Conservation (phyloP, 2,113 vertebrate species). For the Sus scrofa region DNA sequence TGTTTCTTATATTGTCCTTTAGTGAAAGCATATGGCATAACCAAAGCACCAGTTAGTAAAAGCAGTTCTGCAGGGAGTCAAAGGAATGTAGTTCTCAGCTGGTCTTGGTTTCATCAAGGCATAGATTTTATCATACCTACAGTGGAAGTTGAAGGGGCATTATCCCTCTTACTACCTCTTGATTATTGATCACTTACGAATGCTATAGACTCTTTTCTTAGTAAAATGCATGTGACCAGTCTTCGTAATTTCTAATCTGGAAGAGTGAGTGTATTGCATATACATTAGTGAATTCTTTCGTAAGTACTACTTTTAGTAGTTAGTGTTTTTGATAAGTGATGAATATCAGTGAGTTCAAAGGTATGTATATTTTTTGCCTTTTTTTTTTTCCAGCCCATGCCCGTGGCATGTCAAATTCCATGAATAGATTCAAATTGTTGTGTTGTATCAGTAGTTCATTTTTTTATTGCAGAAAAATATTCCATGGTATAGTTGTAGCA, state of each 20-base stretch:
- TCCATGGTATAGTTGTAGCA: not conserved
- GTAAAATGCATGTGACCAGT: slow-evolving; percentile 33
- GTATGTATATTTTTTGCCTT: not conserved
- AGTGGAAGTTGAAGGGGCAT: not conserved
- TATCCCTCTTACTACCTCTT: not conserved
- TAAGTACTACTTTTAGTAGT: slow-evolving; percentile 42
- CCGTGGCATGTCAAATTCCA: not conserved
- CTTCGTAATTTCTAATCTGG: slow-evolving; percentile 6
- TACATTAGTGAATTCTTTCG: not conserved
- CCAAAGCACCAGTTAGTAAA: slow-evolving; percentile 35
- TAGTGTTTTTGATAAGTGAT: slow-evolving; percentile 5
- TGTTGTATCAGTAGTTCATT: not conserved
- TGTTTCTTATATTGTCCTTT: slow-evolving; percentile 54
- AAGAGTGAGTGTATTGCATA: not conserved
- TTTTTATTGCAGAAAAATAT: slow-evolving; percentile 36
- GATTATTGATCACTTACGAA: slow-evolving; percentile 21
- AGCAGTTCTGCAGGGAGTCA: slow-evolving; percentile 18
- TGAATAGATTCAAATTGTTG: not conserved
- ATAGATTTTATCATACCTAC: slow-evolving; percentile 29
- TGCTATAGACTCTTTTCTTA: not conserved
- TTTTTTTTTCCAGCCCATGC: not conserved
- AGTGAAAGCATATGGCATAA: slow-evolving; percentile 52
- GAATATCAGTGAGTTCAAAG: not conserved
- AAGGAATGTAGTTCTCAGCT: slow-evolving; percentile 36
- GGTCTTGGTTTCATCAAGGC: slow-evolving; percentile 29